These are phyloP conservation scores for Petrocephalus schoutedeni DNA, from an alignment of 2,797 vertebrate species.

Conservation along the genomic window DNA sequence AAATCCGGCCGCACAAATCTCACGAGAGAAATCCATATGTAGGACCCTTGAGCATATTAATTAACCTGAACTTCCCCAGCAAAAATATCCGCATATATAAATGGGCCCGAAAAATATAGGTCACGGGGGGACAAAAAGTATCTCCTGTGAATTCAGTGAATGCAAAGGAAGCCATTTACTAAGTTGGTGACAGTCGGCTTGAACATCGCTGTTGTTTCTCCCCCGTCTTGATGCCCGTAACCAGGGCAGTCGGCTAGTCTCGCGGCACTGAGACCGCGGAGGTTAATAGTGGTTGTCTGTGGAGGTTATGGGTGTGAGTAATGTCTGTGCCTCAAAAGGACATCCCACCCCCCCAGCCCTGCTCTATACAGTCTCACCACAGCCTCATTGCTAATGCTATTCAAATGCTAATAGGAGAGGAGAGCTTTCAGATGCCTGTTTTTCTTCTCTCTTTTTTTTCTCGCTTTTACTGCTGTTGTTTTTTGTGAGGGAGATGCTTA, in stretches of 20 bases:
- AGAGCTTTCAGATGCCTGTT: slow-evolving; percentile 13
- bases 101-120: not conserved
- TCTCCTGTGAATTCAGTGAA: not conserved
- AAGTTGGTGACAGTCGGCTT: not conserved
- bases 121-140: not conserved
- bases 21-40: not conserved
- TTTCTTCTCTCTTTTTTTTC: not conserved
- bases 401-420: slow-evolving; percentile 19
- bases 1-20: not conserved
- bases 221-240: not conserved
- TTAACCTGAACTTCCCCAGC: not conserved
- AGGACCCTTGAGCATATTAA: not conserved
- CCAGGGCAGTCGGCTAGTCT: not conserved
- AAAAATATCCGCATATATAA: not conserved
- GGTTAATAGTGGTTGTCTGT: not conserved
- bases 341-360: not conserved
- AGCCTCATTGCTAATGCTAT: slow-evolving; percentile 18
- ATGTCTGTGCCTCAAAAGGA: slow-evolving; percentile 22
- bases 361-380: not conserved
- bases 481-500: not conserved
- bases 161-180: not conserved
- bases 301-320: slow-evolving; percentile 9
- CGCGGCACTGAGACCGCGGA: not conserved
- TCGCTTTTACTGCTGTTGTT: not conserved
- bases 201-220: not conserved